Conservation (phyloP, 2,888 invertebrate genomes). For the Tinea trinotella region DNA sequence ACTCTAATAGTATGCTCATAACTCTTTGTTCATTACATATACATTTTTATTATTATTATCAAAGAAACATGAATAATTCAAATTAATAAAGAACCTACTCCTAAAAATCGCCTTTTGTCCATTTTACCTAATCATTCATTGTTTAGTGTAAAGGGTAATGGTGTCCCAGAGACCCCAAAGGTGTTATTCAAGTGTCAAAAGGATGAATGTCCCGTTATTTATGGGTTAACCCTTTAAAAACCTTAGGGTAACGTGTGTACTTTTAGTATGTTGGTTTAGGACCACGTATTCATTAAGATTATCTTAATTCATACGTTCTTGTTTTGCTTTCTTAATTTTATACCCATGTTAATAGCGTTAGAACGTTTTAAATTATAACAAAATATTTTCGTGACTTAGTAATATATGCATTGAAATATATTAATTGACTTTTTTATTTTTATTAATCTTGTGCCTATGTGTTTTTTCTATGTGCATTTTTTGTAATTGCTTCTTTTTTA, state of each 20-base stretch:
- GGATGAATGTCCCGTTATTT: constrained; percentile 63
- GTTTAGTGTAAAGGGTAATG: constrained; percentile 63
- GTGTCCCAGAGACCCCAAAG: constrained; percentile 38
- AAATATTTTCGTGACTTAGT: background rate
- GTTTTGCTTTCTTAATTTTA: constrained; percentile 11
- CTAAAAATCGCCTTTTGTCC: constrained; percentile 15
- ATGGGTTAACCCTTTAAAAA: constrained; percentile 32
- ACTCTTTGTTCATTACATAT: too few species aligned
- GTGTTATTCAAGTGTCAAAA: constrained; percentile 63
- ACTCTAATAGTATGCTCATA: too few species aligned
- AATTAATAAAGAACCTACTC: background rate
- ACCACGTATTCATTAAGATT: constrained; percentile 17
- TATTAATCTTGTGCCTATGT: too few species aligned
- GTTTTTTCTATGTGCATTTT: too few species aligned
- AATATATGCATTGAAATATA: too few species aligned
- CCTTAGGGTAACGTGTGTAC: background rate
- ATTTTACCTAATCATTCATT: constrained; percentile 31
- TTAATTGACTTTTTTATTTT: too few species aligned
- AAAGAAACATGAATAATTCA: background rate
- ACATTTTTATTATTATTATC: too few species aligned
- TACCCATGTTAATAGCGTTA: background rate
- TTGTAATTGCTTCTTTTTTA: too few species aligned
- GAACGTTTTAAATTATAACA: background rate
- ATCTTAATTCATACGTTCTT: constrained; percentile 8
- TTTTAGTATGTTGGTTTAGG: constrained; percentile 10